Conservation (phyloP, 2,797 vertebrate species). For the Eurystomus glaucurus region DNA sequence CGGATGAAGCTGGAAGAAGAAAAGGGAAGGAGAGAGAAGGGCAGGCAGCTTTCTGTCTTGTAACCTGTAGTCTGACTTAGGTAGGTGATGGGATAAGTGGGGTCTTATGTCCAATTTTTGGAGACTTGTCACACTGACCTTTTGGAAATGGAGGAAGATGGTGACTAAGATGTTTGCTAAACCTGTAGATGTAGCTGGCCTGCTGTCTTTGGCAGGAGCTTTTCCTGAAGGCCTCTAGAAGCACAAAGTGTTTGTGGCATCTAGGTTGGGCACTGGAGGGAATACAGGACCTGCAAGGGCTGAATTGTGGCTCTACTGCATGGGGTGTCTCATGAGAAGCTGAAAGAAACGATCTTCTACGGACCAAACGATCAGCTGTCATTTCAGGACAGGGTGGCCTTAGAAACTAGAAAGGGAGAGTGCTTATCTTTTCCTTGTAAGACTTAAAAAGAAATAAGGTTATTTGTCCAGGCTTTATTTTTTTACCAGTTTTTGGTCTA, state of each 20-base stretch:
- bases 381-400: neutral
- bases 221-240: neutral
- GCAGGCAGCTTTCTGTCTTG: neutral
- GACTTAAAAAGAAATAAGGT: neutral
- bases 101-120: neutral
- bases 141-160: neutral
- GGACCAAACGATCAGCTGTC: neutral
- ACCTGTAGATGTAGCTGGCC: neutral
- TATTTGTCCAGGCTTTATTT: neutral
- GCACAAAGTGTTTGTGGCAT: neutral
- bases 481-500: neutral
- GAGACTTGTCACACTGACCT: neutral
- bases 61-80: neutral
- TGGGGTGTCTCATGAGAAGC: neutral
- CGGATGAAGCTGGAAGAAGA: neutral
- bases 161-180: neutral
- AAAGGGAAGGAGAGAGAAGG: neutral
- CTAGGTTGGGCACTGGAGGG: neutral
- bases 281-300: neutral
- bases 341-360: accelerated
- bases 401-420: neutral
- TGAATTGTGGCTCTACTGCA: neutral
- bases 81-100: neutral
- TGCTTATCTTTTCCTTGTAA: neutral
- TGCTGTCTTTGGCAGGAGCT: neutral